A percentile compares a stretch with the other conserved stretches of the same genome.
Conservation (phyloP, 2,113 vertebrate genomes). For the Cyanoliseus patagonus region DNA sequence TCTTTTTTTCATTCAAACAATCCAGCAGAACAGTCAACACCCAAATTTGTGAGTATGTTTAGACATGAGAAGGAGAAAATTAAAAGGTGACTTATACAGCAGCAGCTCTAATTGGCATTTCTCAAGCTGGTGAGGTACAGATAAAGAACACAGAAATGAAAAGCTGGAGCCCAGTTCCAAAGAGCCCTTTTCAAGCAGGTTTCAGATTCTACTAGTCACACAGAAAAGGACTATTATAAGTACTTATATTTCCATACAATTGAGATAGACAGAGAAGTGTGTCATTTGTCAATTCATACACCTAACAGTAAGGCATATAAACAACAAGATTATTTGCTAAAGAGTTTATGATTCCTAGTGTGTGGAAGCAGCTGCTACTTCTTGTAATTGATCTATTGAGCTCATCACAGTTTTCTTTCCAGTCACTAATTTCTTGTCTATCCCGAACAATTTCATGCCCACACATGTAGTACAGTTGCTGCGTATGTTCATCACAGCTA, state of each 20-base stretch:
- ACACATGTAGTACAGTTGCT: not conserved
- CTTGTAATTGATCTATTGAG: not conserved
- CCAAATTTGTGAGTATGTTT: not conserved
- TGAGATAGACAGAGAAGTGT: not conserved
- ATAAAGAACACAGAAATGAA: not conserved
- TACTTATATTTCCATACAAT: not conserved
- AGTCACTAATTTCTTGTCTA: not conserved
- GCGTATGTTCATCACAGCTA: not conserved
- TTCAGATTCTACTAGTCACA: not conserved
- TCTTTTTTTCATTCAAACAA: not conserved
- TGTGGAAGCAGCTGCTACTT: not conserved
- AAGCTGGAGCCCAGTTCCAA: not conserved
- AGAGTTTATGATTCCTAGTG: not conserved
- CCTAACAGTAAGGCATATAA: not conserved
- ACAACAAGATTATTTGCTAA: not conserved
- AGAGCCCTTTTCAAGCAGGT: not conserved
- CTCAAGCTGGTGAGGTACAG: not conserved
- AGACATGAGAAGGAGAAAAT: slow-evolving; percentile 19
- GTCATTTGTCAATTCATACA: not conserved
- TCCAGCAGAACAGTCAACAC: not conserved
- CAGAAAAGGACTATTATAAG: not conserved
- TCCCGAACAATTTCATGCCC: not conserved
- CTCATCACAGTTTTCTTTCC: not conserved
- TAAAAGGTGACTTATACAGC: not conserved
- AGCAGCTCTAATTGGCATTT: not conserved